Evolutionary conservation across 2,797 vertebrate genomes (phyloP).

Genomic region (Muscicapa striata): DNA sequence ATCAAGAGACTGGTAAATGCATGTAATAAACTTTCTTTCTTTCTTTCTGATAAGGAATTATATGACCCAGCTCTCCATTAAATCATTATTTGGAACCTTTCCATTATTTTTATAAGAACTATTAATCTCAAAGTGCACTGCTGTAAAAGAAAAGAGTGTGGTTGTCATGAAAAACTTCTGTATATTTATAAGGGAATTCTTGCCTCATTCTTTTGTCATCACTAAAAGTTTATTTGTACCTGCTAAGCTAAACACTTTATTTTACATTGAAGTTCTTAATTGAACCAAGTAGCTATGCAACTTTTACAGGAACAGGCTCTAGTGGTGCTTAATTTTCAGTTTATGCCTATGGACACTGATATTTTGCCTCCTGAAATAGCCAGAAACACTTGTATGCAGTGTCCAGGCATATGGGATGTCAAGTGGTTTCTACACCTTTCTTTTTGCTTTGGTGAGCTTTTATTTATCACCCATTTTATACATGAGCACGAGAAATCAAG

Average conservation of each 20-base stretch:
- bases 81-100: not conserved
- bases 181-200: not conserved
- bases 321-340: not conserved
- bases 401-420: not conserved
- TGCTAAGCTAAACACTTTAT: not conserved
- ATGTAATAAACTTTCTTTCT: not conserved
- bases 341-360: not conserved
- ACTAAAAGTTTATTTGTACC: not conserved
- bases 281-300: not conserved
- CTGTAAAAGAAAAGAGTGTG: not conserved
- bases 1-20: not conserved
- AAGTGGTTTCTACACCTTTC: not conserved
- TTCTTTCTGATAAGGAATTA: not conserved
- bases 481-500: accelerated
- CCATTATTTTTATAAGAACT: not conserved
- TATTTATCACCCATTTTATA: not conserved
- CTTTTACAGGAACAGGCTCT: not conserved
- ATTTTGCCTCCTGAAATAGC: not conserved
- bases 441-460: not conserved
- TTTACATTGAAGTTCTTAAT: not conserved
- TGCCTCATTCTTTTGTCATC: accelerated
- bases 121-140: not conserved
- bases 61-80: not conserved
- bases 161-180: not conserved
- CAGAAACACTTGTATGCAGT: not conserved